These are phyloP conservation scores for Pygoscelis adeliae DNA, from an alignment of 2,113 vertebrate species.

Conservation along the genomic window DNA sequence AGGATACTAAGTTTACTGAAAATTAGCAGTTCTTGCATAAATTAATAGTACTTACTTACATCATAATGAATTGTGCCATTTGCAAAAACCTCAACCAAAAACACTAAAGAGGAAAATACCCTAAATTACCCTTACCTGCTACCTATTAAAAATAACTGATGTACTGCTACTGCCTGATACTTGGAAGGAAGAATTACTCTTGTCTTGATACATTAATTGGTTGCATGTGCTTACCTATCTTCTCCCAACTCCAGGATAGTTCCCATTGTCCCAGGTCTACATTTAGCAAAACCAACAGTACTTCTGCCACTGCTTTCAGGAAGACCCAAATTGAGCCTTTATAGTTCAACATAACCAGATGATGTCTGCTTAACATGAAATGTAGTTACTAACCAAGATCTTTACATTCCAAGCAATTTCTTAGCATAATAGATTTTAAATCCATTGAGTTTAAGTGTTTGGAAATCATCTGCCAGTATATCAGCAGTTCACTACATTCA, in stretches of 20 bases:
- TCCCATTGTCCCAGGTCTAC: neutral
- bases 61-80: neutral
- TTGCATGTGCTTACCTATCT: neutral
- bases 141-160: neutral
- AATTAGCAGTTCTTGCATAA: neutral
- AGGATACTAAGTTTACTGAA: neutral
- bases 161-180: neutral
- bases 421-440: neutral
- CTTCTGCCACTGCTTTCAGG: neutral
- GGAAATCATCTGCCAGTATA: neutral
- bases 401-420: neutral
- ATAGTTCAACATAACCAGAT: neutral
- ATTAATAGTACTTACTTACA: neutral
- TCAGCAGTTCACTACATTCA: neutral
- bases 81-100: neutral
- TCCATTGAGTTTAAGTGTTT: neutral
- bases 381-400: neutral
- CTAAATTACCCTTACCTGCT: neutral
- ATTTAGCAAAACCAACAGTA: accelerated
- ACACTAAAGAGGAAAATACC: neutral
- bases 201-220: neutral
- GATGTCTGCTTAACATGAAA: neutral
- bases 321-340: neutral
- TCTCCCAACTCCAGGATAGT: neutral
- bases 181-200: neutral